Evolutionary conservation across 2,797 vertebrate species (phyloP).

Genomic region (Glossophaga mutica): DNA sequence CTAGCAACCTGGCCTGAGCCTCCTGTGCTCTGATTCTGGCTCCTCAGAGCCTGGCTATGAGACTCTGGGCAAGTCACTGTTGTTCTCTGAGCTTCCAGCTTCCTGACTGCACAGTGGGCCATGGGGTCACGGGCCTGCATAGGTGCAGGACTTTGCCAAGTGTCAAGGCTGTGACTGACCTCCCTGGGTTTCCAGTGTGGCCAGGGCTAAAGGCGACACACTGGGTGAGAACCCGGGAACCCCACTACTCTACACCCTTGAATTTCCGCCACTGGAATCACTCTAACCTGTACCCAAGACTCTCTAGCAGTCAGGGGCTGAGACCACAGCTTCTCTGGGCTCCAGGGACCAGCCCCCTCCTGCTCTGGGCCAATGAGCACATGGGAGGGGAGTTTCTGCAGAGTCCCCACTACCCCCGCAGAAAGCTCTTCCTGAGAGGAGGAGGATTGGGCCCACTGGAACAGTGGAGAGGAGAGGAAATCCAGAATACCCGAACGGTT

Average conservation of each 20-base stretch:
- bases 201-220: neutral
- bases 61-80: rapidly evolving
- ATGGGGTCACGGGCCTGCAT: neutral
- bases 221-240: neutral
- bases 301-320: neutral
- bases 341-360: neutral
- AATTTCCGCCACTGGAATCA: no score
- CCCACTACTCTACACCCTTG: neutral
- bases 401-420: rapidly evolving
- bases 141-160: neutral
- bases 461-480: neutral
- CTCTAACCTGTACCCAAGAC: neutral
- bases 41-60: neutral
- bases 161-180: neutral
- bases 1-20: neutral
- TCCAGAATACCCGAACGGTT: rapidly evolving
- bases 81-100: neutral
- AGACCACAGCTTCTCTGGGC: neutral
- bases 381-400: neutral
- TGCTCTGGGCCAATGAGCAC: neutral
- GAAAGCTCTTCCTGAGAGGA: neutral
- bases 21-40: neutral
- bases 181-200: neutral
- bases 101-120: neutral
- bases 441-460: neutral